A percentile compares a stretch with the other conserved stretches of the same genome.
phyloP scores from a whole-genome alignment of 2,797 vertebrate genomes.

The Emydoidea blandingii region DNA sequence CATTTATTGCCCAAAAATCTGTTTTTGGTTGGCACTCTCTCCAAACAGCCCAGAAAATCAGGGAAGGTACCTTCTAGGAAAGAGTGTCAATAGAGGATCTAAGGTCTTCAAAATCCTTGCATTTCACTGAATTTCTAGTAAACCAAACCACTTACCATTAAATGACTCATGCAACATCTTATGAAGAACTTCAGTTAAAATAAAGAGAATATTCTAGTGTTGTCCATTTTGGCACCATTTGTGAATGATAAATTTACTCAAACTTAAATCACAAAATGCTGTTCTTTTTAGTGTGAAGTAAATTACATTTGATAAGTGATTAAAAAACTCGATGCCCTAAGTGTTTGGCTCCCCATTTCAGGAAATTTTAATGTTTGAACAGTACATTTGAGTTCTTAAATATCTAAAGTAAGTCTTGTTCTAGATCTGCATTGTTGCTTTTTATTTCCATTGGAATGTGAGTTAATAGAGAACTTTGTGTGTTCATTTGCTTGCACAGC shows the following conservation, averaged over 20 bases:
- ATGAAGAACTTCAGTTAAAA: neutral
- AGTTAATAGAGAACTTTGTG: neutral
- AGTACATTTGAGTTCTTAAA: neutral
- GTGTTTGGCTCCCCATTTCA: neutral
- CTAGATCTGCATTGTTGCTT: neutral
- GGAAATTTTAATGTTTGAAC: neutral
- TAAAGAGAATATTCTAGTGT: neutral
- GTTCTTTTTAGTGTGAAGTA: neutral
- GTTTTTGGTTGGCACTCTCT: neutral
- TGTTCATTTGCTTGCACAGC: constrained; percentile 76
- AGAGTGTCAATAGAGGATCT: neutral
- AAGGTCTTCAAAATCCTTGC: neutral
- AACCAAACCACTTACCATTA: neutral
- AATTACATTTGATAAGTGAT: neutral
- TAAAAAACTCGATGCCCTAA: neutral
- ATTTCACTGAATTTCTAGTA: neutral
- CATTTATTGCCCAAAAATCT: neutral
- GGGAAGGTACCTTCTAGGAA: neutral
- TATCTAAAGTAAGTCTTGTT: neutral
- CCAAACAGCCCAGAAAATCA: neutral
- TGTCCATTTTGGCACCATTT: neutral
- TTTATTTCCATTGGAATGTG: accelerated
- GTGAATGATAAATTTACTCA: neutral
- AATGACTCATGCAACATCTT: neutral
- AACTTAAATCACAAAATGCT: neutral